These are phyloP conservation scores for Prietella phreatophila DNA, from an alignment of 2,113 vertebrate genomes.

Conservation along the genomic window DNA sequence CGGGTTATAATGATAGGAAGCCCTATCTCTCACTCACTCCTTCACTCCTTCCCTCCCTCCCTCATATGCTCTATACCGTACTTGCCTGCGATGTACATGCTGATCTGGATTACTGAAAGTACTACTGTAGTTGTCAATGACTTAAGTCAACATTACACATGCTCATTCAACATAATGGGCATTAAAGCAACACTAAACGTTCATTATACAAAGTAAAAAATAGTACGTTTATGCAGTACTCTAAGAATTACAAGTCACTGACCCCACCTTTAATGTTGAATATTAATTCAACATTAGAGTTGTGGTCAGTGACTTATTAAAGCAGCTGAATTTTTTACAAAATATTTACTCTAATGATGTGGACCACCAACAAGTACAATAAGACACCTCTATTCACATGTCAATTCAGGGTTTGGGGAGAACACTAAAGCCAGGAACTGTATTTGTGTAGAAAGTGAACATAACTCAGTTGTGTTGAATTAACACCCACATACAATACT, in stretches of 20 bases:
- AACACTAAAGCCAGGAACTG: no score
- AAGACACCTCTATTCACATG: no score
- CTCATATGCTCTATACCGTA: not conserved
- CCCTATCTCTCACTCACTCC: not conserved
- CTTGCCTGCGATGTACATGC: not conserved
- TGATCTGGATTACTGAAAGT: not conserved
- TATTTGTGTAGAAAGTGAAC: no score
- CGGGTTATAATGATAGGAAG: conserved; percentile 7
- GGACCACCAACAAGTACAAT: not conserved
- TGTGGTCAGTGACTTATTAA: not conserved
- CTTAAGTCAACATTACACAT: not conserved
- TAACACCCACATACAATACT: no score
- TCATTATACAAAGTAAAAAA: no score
- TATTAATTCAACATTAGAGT: not conserved
- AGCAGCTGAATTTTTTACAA: not conserved
- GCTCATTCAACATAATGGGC: not conserved
- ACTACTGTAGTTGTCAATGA: not conserved
- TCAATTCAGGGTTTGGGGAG: not conserved
- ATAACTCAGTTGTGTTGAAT: no score
- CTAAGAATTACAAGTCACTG: not conserved
- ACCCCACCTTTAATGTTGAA: no score
- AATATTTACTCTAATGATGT: not conserved
- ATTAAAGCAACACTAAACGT: not conserved
- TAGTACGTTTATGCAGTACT: not conserved
- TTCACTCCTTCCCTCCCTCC: not conserved